Percentiles rank a stretch among this genome's conserved stretches.
phyloP scores from a whole-genome alignment of 2,113 vertebrate genomes.

The Pterocles burchelli region DNA sequence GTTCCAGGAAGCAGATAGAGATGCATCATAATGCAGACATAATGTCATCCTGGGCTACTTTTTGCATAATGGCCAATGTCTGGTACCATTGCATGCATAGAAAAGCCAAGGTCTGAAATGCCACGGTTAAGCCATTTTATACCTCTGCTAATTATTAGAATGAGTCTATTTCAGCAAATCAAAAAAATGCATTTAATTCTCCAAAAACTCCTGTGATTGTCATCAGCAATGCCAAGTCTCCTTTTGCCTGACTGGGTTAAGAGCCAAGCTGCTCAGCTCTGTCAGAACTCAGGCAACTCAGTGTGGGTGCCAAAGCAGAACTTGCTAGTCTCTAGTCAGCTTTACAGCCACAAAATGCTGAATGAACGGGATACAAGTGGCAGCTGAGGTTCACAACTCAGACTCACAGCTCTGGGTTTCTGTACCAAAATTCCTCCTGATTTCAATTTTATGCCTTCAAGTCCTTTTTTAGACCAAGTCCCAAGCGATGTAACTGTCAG shows the following conservation, averaged over 20 bases:
- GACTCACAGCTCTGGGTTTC: conserved; percentile 28
- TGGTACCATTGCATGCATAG: not conserved
- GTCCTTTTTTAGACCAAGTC: conserved; percentile 37
- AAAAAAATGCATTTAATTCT: not conserved
- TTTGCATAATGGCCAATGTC: not conserved
- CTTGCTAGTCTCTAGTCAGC: conserved; percentile 59
- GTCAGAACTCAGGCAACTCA: conserved; percentile 57
- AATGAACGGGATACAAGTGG: conserved; percentile 52
- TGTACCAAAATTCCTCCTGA: conserved; percentile 29
- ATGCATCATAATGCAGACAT: not conserved
- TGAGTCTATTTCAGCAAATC: not conserved
- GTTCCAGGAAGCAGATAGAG: not conserved
- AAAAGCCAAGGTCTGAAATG: not conserved
- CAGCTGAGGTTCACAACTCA: conserved; percentile 65
- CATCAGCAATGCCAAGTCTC: conserved; percentile 41
- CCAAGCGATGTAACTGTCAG: not conserved
- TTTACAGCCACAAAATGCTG: conserved; percentile 56
- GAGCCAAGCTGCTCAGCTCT: conserved; percentile 60
- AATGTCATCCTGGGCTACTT: not conserved
- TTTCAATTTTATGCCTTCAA: conserved; percentile 49
- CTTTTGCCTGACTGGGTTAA: conserved; percentile 53
- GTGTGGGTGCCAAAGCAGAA: conserved; percentile 55
- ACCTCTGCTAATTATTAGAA: not conserved
- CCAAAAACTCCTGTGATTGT: conserved; percentile 30
- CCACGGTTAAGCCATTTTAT: not conserved